These are phyloP conservation scores for Drosophila takahashii DNA, from an alignment of 1,140 invertebrate genomes.

Conservation along the genomic window DNA sequence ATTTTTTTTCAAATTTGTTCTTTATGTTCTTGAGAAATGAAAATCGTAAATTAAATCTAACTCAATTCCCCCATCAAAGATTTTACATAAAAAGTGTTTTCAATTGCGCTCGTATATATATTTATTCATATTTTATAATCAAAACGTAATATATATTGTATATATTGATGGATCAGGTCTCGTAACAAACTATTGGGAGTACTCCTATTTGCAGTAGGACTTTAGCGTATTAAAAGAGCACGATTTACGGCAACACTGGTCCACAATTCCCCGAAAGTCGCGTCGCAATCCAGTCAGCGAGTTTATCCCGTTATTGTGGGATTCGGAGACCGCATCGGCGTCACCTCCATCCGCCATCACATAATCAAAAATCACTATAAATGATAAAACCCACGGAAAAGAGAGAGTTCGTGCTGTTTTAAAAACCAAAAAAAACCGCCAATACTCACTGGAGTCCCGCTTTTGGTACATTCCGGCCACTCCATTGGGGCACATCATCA, in stretches of 20 bases:
- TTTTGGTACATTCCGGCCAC: slow-evolving; percentile 18
- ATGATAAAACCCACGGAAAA: not conserved
- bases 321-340: not conserved
- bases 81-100: no score
- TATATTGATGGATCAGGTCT: not conserved
- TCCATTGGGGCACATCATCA: slow-evolving; percentile 13
- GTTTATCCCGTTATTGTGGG: slow-evolving; percentile 1
- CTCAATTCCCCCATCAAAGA: no score
- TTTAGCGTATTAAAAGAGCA: slow-evolving; percentile 6
- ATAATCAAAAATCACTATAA: slow-evolving; percentile 65
- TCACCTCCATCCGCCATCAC: slow-evolving; percentile 28
- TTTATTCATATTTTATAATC: not conserved
- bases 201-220: slow-evolving; percentile 32
- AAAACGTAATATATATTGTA: not conserved
- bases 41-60: no score
- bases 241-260: slow-evolving; percentile 50
- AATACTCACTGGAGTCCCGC: slow-evolving; percentile 48
- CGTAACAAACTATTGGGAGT: not conserved
- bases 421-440: not conserved
- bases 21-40: no score
- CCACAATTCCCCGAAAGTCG: slow-evolving; percentile 40
- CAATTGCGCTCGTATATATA: not conserved
- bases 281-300: slow-evolving; percentile 46
- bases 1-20: no score
- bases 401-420: not conserved